Base-by-base conservation (phyloP, 2,888 invertebrate genomes). In the Amphipoea oculea region DNA sequence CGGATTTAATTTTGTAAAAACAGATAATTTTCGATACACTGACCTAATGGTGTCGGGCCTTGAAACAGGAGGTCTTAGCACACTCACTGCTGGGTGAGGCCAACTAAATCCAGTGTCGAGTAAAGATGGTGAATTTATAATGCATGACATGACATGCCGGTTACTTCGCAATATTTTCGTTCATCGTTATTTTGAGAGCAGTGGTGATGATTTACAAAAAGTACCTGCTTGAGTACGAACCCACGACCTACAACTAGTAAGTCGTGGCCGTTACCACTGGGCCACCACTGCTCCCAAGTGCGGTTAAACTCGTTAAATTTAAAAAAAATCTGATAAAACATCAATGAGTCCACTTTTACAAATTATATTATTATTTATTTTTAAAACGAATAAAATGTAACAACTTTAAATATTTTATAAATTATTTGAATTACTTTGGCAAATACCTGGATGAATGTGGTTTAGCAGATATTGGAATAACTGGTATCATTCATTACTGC, bases 11-110 rank as follows among this genome's bases (percentile, higher is more conserved):
- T 74, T 63, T 54, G 71, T 82, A 62, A 70, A 72, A 86, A 72
- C 66, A 81, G 40, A 74, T 85, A 65, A 69, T 85, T 87, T 85
- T 74, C 29, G 60, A 81, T 72, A 74, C 65, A 76, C 63, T 48
- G 66, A 69, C 62, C 67, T 72, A 60, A 81, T 54, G 36, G 42
- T n/a, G 48, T 42, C 0, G 73, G 67, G 88, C 73, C 63, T 42
- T 29, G 0, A 73, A 70, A 48, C 48, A 17, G 11, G 73, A 45
- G 71, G 3, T 5, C 17, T 40, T 48, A 2, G 17, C 36, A 36
- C 20, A 9, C 23, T 36, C 7, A 45, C 3, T 54, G 29, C 9
- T 17, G 23, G 4, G 4, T 20, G 17, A 29, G 11, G 36, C 4
- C 9, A 20, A 20, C 36, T 63, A 3, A 60, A 20, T 36, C 36